phyloP scores from a whole-genome alignment of 2,797 vertebrate species.

The Coregonus sp. region DNA sequence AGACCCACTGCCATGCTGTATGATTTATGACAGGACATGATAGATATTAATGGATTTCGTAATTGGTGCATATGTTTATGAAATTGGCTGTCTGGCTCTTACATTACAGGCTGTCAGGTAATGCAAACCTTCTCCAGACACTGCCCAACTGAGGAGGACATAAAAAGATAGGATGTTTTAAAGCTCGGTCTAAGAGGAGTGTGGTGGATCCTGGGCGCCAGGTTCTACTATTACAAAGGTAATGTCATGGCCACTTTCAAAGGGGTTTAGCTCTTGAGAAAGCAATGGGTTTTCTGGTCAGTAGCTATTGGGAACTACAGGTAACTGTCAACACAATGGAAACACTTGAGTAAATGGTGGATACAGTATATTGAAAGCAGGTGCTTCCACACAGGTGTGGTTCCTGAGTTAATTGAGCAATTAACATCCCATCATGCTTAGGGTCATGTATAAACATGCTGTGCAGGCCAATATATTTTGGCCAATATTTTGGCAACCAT shows the following conservation, averaged over 20 bases:
- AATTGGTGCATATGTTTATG: slow-evolving; percentile 78
- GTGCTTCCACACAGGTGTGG: too few relatives aligned
- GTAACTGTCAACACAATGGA: too few relatives aligned
- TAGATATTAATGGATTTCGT: slow-evolving; percentile 81
- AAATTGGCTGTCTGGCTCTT: slow-evolving; percentile 67
- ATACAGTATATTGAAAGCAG: too few relatives aligned
- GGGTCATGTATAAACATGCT: too few relatives aligned
- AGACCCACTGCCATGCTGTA: slow-evolving; percentile 66
- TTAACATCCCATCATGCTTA: too few relatives aligned
- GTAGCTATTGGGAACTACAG: not conserved
- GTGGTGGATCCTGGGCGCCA: slow-evolving; percentile 7
- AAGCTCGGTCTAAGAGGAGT: slow-evolving; percentile 7
- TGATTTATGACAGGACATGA: slow-evolving; percentile 80
- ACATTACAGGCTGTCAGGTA: slow-evolving; percentile 66
- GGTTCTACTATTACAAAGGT: slow-evolving; percentile 30
- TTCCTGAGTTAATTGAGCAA: too few relatives aligned
- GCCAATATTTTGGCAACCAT: too few relatives aligned
- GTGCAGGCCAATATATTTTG: too few relatives aligned
- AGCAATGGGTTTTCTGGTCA: not conserved
- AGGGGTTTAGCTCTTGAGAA: not conserved
- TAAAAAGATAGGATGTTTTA: slow-evolving; percentile 8
- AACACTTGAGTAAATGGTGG: too few relatives aligned
- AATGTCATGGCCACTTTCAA: slow-evolving; percentile 8
- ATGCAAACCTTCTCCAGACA: slow-evolving; percentile 45
- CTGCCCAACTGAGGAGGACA: slow-evolving; percentile 24